A percentile compares a stretch with the other conserved stretches of the same genome.
Evolutionary conservation across 2,888 invertebrate species (phyloP).

Genomic region (Lasius platythorax): DNA sequence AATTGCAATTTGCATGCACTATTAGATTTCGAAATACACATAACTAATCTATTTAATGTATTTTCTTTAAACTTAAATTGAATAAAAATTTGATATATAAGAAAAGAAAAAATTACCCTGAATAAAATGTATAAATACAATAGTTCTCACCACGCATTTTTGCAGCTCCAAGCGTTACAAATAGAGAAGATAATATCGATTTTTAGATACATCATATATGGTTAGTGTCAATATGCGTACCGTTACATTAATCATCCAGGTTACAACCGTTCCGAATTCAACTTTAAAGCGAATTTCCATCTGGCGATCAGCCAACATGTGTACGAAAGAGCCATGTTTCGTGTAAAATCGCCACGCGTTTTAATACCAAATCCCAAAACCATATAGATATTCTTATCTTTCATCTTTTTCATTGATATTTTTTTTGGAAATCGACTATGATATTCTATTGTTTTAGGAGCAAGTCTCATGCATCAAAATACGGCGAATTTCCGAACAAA

Average conservation of each 20-base stretch:
- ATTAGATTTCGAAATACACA: not conserved
- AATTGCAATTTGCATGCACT: not conserved
- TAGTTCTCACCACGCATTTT: not conserved
- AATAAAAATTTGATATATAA: not conserved
- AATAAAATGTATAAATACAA: not conserved
- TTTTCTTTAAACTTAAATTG: not conserved
- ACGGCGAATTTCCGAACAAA: too few relatives aligned
- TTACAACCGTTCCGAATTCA: conserved; percentile 24
- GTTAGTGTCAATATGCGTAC: conserved; percentile 12
- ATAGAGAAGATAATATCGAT: conserved; percentile 7
- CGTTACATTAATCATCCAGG: conserved; percentile 45
- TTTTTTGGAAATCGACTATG: not conserved
- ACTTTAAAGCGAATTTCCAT: conserved; percentile 26
- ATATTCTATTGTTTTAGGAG: not conserved
- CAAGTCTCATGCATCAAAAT: not conserved
- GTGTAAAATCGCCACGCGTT: conserved; percentile 3
- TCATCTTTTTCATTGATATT: not conserved
- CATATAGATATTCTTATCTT: not conserved
- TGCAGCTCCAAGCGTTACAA: not conserved
- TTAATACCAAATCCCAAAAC: not conserved
- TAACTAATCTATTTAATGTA: conserved; percentile 5
- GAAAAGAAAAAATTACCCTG: not conserved
- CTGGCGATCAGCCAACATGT: conserved; percentile 33
- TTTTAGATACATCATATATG: not conserved
- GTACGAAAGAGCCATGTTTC: not conserved